Conservation (phyloP, 2,113 vertebrate species). For the Perca fluviatilis region DNA sequence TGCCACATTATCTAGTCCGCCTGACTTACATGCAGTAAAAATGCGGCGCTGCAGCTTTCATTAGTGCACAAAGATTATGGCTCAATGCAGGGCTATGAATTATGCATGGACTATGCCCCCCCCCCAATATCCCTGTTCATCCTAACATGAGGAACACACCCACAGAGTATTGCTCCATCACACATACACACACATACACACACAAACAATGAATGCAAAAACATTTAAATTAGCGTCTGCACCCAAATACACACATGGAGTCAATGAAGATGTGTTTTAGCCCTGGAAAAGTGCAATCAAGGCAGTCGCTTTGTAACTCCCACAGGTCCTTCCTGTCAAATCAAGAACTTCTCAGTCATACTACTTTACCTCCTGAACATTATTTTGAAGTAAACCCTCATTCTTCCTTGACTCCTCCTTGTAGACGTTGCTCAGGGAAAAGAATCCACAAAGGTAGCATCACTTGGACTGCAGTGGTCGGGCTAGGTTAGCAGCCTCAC, state of each 20-base stretch:
- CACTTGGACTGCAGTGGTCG: background rate
- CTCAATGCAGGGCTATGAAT: constrained; percentile 77
- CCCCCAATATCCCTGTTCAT: constrained; percentile 45
- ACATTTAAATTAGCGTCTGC: constrained; percentile 44
- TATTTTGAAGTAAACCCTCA: constrained; percentile 10
- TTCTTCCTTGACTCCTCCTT: background rate
- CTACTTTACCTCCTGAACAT: background rate
- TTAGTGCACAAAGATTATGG: constrained; percentile 80
- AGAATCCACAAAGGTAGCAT: background rate
- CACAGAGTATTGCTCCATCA: constrained; percentile 47
- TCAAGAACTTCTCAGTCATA: constrained; percentile 24
- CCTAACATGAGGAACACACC: constrained; percentile 57
- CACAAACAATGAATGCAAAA: constrained; percentile 24
- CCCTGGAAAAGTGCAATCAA: constrained; percentile 12
- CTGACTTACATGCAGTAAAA: constrained; percentile 66
- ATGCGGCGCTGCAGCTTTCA: constrained; percentile 74
- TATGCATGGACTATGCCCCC: constrained; percentile 67
- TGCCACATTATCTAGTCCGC: constrained; percentile 64
- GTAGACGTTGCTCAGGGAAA: background rate
- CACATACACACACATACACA: constrained; percentile 12
- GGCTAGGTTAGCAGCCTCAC: background rate
- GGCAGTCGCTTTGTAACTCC: constrained; percentile 7
- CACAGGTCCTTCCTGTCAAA: background rate
- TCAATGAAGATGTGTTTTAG: constrained; percentile 2
- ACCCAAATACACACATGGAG: background rate